These are phyloP conservation scores for Noctua pronuba DNA, from an alignment of 2,888 invertebrate species.

Conservation along the genomic window DNA sequence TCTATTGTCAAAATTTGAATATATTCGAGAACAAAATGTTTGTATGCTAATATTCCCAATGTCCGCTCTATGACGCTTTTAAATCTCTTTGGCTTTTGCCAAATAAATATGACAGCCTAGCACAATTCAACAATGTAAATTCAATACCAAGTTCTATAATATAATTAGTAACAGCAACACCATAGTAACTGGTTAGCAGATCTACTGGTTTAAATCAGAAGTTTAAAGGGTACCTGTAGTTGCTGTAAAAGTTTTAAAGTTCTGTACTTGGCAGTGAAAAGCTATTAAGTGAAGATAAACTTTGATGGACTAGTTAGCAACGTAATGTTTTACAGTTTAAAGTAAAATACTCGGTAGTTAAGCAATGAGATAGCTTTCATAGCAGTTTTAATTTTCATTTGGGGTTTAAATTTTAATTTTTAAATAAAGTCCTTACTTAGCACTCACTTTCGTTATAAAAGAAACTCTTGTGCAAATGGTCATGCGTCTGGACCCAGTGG, in stretches of 20 bases:
- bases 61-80: no score
- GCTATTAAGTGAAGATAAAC: neutral
- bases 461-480: neutral
- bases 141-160: neutral
- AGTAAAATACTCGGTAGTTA: neutral
- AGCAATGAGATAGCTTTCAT: neutral
- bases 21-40: no score
- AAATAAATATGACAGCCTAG: neutral
- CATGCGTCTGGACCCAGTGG: neutral
- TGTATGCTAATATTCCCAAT: neutral
- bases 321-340: neutral
- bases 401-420: neutral
- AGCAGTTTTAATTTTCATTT: neutral
- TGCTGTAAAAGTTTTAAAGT: conserved; percentile 7
- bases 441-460: neutral
- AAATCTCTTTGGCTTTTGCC: neutral
- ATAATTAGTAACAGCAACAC: neutral
- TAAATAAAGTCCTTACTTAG: neutral
- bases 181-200: neutral
- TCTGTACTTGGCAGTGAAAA: conserved; percentile 17
- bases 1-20: no score
- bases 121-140: neutral
- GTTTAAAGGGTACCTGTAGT: neutral
- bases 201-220: neutral
- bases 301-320: neutral